Base-by-base conservation (phyloP, 2,888 invertebrate genomes). In the Urechis unicinctus region DNA sequence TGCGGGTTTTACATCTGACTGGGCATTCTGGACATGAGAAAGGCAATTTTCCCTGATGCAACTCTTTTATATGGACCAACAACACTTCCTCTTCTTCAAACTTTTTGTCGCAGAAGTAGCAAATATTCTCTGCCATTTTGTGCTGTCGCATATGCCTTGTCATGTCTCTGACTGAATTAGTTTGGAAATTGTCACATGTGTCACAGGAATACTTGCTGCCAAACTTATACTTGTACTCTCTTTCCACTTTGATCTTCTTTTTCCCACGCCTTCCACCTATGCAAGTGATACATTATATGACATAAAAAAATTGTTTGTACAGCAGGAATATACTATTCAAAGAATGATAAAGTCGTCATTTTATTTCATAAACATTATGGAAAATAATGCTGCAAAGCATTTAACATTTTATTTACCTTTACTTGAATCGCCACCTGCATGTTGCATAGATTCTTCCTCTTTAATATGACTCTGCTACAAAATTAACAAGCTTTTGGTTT, bases 11-110 rank as follows among this genome's bases (percentile, higher is more conserved):
- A 63, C 83, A 83, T 29, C 81, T 74, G 30, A 74, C 68, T 57
- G 80, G 79, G 63, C 83, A 83, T 46, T 80, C 75, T 4, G 77
- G 71, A 61, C 83, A 83, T 62, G 81, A 82, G 66, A 81, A 83
- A 2, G 82, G 82, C 48, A 79, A 26, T 2, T 79, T 74, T 29
- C 81, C 69, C 29, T 79, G 74, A 64, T 83, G 83, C 64, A 83
- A 83, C 26, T 55, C 57, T 2, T 62, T 67, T 1, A 82, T 63
- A 65, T 83, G 83, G 4, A 61, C 61, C 50, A 68, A 58, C 44
- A 79, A 66, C 31, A 68, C 68, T 36, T 71, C 68, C 42, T 61
- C 56, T 36, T 64, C 66, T 13, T 71, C 68, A 28, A 70, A 69
- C 55, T 75, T 66, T 52, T 67, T 67, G 46, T 72, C 70, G 64